A percentile compares a stretch with the other conserved stretches of the same genome.
Conservation (phyloP, 2,797 vertebrate species). For the Typhlichthys eigenmanni region DNA sequence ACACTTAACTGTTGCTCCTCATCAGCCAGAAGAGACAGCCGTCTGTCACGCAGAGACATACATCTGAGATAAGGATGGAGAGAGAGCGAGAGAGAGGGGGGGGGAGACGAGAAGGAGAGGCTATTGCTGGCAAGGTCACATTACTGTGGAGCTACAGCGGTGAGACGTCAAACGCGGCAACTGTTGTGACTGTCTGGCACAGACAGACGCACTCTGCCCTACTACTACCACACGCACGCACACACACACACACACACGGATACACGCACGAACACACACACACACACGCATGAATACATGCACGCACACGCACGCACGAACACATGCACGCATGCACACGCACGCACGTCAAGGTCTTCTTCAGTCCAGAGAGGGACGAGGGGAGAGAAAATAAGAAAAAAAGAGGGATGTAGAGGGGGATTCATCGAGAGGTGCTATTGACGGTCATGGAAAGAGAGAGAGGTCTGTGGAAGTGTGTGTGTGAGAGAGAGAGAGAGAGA, state of each 20-base stretch:
- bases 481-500: neutral
- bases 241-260: neutral
- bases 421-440: conserved; percentile 12
- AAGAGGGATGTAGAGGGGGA: conserved; percentile 48
- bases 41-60: conserved; percentile 41
- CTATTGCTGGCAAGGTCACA: conserved; percentile 61
- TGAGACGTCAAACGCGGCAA: conserved; percentile 45
- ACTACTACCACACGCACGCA: neutral
- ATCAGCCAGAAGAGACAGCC: conserved; percentile 52
- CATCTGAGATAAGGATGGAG: neutral
- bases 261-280: no score
- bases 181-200: conserved; percentile 49
- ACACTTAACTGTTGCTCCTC: conserved; percentile 51
- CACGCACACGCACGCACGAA: neutral
- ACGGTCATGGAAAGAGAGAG: neutral
- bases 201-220: neutral
- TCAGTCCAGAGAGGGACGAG: conserved; percentile 32
- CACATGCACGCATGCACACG: neutral
- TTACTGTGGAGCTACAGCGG: conserved; percentile 54
- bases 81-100: conserved; percentile 26
- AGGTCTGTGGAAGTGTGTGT: neutral
- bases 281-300: neutral
- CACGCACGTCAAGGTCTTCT: conserved; percentile 53
- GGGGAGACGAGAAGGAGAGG: conserved; percentile 35
- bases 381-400: conserved; percentile 21